Conservation (phyloP, 2,113 vertebrate genomes). For the Neolamprologus falcicula region DNA sequence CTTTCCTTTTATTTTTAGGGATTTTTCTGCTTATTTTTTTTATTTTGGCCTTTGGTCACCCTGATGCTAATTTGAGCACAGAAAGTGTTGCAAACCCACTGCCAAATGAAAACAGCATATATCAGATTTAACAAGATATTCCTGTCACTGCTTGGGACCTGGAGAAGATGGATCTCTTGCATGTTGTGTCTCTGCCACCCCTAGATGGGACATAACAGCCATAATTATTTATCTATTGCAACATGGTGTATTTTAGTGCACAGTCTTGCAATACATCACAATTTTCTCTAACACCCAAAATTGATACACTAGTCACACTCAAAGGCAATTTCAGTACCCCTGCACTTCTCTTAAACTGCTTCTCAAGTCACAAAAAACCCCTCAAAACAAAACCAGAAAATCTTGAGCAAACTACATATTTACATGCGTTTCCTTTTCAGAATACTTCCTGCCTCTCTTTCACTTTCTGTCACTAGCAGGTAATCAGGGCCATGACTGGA, state of each 20-base stretch:
- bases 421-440: neutral
- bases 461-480: slow-evolving; percentile 17
- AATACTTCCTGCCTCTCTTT: neutral
- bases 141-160: neutral
- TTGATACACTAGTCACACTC: neutral
- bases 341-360: slow-evolving; percentile 6
- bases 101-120: neutral
- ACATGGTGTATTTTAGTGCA: neutral
- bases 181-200: neutral
- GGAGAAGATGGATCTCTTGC: neutral
- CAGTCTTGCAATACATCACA: neutral
- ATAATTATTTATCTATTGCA: neutral
- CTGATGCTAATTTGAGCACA: neutral
- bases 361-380: neutral
- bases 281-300: neutral
- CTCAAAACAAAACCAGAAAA: neutral
- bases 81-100: neutral
- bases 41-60: neutral
- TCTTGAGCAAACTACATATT: neutral
- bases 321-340: slow-evolving; percentile 14
- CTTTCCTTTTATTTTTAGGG: neutral
- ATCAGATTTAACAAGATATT: neutral
- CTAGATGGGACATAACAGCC: neutral
- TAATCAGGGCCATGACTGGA: slow-evolving; percentile 70
- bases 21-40: neutral